These are phyloP conservation scores for Heliconius ethilla DNA, from an alignment of 2,888 invertebrate genomes.

Conservation along the genomic window DNA sequence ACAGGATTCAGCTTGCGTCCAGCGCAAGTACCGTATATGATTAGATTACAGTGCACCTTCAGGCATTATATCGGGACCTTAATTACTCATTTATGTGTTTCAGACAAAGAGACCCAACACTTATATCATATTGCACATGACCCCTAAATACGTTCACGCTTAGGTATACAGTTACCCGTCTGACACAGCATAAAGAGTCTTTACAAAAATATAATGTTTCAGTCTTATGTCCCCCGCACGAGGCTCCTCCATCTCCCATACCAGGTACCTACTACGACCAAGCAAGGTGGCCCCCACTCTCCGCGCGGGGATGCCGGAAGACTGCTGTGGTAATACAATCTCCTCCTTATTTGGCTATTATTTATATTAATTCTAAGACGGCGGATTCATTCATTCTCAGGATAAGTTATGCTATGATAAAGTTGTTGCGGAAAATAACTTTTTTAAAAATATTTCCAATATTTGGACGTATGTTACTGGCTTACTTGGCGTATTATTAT, in stretches of 20 bases:
- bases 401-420: not conserved
- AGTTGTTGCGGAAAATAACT: not conserved
- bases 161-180: not conserved
- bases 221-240: conserved; percentile 13
- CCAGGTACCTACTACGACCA: too few relatives aligned
- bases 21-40: not conserved
- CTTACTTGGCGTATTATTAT: too few relatives aligned
- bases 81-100: not conserved
- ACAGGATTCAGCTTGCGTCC: not conserved
- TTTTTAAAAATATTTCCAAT: not conserved
- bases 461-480: not conserved
- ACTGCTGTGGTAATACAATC: conserved; percentile 1
- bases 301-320: not conserved
- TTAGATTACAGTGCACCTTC: not conserved
- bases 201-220: conserved; percentile 31
- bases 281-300: not conserved
- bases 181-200: conserved; percentile 9
- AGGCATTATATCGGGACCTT: too few relatives aligned
- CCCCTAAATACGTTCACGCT: not conserved
- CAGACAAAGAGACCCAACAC: too few relatives aligned
- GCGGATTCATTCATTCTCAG: not conserved
- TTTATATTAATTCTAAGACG: not conserved
- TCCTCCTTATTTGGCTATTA: not conserved
- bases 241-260: not conserved
- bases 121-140: too few relatives aligned